Base-by-base conservation (phyloP, 2,113 vertebrate genomes). In the Leptobrachium leishanense region DNA sequence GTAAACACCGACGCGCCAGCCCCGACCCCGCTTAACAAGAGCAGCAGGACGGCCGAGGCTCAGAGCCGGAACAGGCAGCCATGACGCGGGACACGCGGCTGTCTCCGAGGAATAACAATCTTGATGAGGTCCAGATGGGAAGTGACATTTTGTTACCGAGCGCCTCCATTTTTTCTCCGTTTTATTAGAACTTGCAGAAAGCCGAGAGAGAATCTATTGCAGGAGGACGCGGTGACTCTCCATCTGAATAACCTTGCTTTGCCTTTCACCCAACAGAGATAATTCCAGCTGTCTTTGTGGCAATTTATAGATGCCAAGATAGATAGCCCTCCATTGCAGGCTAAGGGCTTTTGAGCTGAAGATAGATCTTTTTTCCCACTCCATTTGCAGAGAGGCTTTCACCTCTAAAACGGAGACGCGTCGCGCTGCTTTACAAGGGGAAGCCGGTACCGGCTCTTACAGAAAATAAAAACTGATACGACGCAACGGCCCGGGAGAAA, bases 101-200 rank as follows among this genome's bases (percentile, higher is more conserved):
- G 59, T 54, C 68, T 46, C 69, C 44, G 1, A 15, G 76, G 76
- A 68, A 78, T 5, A 11, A 15, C 3, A 31, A 72, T 63, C 55
- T 78, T 53, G 46, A 59, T 20, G 76, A 65, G 68, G 43, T 44
- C 43, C 68, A 78, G 76, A 78, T 78, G 68, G 76, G 39, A 71
- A 71, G 76, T 53, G 57, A 63, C 76, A 78, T 50, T 53, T 74
- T 40, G 43, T 63, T 63, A 57, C 13, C 41, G 43, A 42, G 41
- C 57, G 8, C 74, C n/a, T n/a, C 64, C 67, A 11, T 13, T 13
- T 44, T 40, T 74, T 12, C 8, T 50, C 46, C 8, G 8, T 53
- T 68, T n/a, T 39, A 59, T 68, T 41, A 31, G 12, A 13, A 59
- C 41, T 13, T 50, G 10, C 50, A 40, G 46, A 65, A 42, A 75